phyloP scores from a whole-genome alignment of 2,888 invertebrate genomes.

The Aleiodes leptofemur region DNA sequence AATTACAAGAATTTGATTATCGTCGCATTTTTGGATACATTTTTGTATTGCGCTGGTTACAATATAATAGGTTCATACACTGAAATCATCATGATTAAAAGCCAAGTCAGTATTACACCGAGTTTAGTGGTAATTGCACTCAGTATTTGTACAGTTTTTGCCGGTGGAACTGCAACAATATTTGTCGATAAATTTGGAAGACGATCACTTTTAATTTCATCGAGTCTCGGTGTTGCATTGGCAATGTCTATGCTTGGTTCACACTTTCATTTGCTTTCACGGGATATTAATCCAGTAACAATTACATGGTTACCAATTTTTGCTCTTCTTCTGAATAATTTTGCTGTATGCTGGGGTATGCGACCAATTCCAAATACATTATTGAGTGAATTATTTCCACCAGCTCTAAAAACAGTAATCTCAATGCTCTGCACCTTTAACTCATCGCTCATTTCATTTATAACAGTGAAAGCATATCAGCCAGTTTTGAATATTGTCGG shows the following conservation, averaged over 20 bases:
- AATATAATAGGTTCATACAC: slow-evolving; percentile 74
- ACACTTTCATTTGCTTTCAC: slow-evolving; percentile 65
- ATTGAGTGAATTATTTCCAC: slow-evolving; percentile 68
- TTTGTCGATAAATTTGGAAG: slow-evolving; percentile 77
- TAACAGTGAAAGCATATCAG: slow-evolving; percentile 63
- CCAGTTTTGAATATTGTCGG: slow-evolving; percentile 66
- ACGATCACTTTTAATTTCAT: slow-evolving; percentile 74
- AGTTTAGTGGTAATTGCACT: slow-evolving; percentile 76
- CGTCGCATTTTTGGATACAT: slow-evolving; percentile 75
- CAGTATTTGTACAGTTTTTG: slow-evolving; percentile 76
- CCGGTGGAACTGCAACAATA: slow-evolving; percentile 73
- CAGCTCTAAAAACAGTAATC: slow-evolving; percentile 66
- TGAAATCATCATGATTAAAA: slow-evolving; percentile 71
- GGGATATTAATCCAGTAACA: slow-evolving; percentile 44
- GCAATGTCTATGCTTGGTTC: slow-evolving; percentile 64
- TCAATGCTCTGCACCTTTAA: slow-evolving; percentile 61
- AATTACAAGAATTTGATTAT: slow-evolving; percentile 74
- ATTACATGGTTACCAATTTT: slow-evolving; percentile 66
- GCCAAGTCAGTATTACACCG: slow-evolving; percentile 69
- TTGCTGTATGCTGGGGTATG: slow-evolving; percentile 63
- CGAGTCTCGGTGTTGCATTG: slow-evolving; percentile 71
- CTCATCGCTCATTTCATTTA: slow-evolving; percentile 63
- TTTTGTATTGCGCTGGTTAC: slow-evolving; percentile 76
- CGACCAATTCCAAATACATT: slow-evolving; percentile 66
- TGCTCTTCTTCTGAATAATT: slow-evolving; percentile 61